phyloP scores from a whole-genome alignment of 2,113 vertebrate species.

The Pholis gunnellus region DNA sequence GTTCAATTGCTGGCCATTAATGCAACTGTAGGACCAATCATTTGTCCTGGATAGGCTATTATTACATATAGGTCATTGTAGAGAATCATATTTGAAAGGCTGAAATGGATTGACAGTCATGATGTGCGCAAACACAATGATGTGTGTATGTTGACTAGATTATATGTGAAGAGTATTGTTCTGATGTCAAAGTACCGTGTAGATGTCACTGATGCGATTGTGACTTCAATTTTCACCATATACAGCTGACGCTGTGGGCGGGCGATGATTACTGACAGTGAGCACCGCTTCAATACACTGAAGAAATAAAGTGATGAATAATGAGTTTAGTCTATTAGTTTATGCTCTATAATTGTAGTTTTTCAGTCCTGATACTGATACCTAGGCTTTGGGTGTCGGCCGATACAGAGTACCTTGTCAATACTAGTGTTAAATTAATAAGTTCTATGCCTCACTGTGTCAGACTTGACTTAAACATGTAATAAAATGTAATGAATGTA shows the following conservation, averaged over 20 bases:
- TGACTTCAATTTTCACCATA: not conserved
- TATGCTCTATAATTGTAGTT: not conserved
- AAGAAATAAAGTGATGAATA: not conserved
- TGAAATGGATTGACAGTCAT: conserved; percentile 21
- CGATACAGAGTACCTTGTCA: too few relatives aligned
- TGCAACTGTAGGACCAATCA: conserved; percentile 23
- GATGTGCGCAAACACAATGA: conserved; percentile 17
- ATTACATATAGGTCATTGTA: conserved; percentile 22
- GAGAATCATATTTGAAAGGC: conserved; percentile 11
- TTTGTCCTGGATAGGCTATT: conserved; percentile 38
- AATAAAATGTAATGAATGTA: too few relatives aligned
- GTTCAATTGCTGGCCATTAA: conserved; percentile 64
- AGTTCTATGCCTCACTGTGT: too few relatives aligned
- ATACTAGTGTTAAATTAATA: too few relatives aligned
- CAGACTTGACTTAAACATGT: too few relatives aligned
- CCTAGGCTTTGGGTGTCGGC: not conserved
- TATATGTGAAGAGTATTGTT: not conserved
- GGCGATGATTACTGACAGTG: not conserved
- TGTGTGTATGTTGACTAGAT: not conserved
- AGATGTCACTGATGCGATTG: not conserved
- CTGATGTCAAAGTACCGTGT: not conserved
- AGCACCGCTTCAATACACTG: not conserved
- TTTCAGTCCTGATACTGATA: not conserved
- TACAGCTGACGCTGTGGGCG: not conserved
- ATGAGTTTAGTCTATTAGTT: not conserved